Percentiles rank a stretch among this genome's conserved stretches.
phyloP scores from a whole-genome alignment of 2,888 invertebrate genomes.

The Xestia xanthographa region DNA sequence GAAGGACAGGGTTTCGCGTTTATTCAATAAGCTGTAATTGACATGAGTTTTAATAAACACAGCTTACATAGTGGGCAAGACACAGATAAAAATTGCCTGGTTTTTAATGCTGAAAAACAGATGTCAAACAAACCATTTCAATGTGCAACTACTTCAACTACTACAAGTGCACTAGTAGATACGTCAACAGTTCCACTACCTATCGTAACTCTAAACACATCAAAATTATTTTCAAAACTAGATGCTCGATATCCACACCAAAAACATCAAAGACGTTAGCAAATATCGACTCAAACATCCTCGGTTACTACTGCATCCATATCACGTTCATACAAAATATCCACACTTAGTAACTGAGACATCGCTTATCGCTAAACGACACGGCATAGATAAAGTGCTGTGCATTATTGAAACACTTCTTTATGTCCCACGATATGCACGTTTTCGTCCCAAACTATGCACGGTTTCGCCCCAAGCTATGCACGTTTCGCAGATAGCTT shows the following conservation, averaged over 20 bases:
- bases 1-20: background rate
- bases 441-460: conserved; percentile 4
- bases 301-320: conserved; percentile 10
- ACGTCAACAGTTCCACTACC: background rate
- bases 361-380: conserved; percentile 51
- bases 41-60: background rate
- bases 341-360: conserved; percentile 39
- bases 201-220: background rate
- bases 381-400: conserved; percentile 44
- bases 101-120: background rate
- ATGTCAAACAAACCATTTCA: background rate
- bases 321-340: conserved; percentile 39
- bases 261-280: background rate
- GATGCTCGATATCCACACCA: background rate
- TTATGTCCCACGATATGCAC: conserved; percentile 15
- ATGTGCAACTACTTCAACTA: background rate
- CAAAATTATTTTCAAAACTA: background rate
- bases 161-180: background rate
- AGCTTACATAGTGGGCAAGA: background rate
- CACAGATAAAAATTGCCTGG: background rate
- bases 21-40: background rate
- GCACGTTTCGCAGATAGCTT: conserved; percentile 43
- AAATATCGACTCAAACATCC: background rate
- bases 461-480: conserved; percentile 1
- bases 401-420: conserved; percentile 62